Conservation (phyloP, 1,140 invertebrate species). For the Parapsyche elsis region DNA sequence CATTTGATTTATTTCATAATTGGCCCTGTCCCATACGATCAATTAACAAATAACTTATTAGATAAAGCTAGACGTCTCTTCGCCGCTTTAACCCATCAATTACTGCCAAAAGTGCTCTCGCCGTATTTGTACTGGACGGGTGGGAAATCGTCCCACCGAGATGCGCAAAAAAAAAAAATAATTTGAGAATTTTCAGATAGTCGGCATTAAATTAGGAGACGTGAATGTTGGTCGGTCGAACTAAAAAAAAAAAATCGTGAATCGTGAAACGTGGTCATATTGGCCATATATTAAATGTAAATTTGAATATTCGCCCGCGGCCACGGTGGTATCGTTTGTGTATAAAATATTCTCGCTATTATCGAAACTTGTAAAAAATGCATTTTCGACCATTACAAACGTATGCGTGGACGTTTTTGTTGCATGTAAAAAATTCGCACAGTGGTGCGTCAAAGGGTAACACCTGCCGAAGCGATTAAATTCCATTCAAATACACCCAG, state of each 20-base stretch:
- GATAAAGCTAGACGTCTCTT: neutral
- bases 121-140: conserved; percentile 23
- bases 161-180: neutral
- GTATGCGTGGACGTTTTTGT: neutral
- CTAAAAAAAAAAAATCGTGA: conserved; percentile 26
- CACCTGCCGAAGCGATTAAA: no score
- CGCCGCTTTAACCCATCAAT: conserved; percentile 5
- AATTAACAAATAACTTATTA: conserved; percentile 20
- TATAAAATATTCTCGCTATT: conserved; percentile 21
- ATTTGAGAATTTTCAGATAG: neutral
- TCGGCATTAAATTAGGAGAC: neutral
- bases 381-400: neutral
- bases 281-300: conserved; percentile 44
- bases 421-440: neutral
- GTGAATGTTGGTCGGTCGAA: no score
- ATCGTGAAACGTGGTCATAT: conserved; percentile 33
- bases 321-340: conserved; percentile 4
- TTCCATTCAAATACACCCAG: no score
- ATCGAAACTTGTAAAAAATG: neutral
- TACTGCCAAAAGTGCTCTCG: conserved; percentile 10
- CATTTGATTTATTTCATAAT: neutral
- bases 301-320: conserved; percentile 38
- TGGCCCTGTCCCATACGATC: neutral
- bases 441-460: no score
- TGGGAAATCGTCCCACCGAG: neutral